Percentiles rank a stretch among this genome's conserved stretches.
Evolutionary conservation across 2,888 invertebrate species (phyloP).

Genomic region (Parnassius apollo): DNA sequence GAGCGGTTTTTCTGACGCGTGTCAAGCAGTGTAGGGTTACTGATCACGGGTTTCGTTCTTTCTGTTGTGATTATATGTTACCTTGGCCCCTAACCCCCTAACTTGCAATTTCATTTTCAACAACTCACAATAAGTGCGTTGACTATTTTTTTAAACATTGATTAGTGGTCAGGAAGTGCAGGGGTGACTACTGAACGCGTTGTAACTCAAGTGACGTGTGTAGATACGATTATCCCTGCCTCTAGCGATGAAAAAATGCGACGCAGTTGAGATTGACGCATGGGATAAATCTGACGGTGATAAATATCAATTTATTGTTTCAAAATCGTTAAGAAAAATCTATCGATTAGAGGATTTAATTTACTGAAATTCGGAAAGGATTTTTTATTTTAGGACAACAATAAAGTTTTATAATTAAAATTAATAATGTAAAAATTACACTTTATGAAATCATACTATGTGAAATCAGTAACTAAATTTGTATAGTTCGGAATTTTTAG

Average conservation of each 20-base stretch:
- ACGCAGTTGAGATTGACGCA: conserved; percentile 39
- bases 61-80: conserved; percentile 75
- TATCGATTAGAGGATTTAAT: no score
- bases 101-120: conserved; percentile 40
- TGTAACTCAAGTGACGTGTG: conserved; percentile 62
- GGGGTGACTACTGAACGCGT: conserved; percentile 58
- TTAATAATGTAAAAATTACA: no score
- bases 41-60: conserved; percentile 52
- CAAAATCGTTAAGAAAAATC: no score
- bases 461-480: no score
- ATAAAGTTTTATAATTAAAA: no score
- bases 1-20: conserved; percentile 45
- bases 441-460: no score
- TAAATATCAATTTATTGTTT: no score
- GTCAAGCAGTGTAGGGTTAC: conserved; percentile 49
- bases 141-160: conserved; percentile 43
- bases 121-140: conserved; percentile 32
- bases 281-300: conserved; percentile 43
- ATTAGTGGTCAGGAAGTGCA: conserved; percentile 58
- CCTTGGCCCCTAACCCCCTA: conserved; percentile 42
- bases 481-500: no score
- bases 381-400: no score
- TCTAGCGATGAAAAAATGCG: conserved; percentile 53
- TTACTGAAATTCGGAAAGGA: no score
- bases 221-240: conserved; percentile 70